Percentiles rank a stretch among this genome's conserved stretches.
phyloP scores from a whole-genome alignment of 2,797 vertebrate genomes.

The Dipus sagitta region DNA sequence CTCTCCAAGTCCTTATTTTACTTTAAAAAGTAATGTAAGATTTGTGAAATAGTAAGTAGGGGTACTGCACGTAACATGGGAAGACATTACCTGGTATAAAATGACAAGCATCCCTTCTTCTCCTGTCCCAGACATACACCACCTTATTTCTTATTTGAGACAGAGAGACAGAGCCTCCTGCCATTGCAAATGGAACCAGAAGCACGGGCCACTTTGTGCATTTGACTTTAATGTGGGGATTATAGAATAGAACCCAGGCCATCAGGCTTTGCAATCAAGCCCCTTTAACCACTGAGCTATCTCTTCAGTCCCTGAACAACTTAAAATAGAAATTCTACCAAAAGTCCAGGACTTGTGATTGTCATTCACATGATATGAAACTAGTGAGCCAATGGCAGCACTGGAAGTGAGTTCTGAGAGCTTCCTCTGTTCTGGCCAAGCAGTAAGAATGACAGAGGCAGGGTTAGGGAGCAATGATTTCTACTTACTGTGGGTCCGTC shows the following conservation, averaged over 20 bases:
- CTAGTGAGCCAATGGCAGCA: neutral
- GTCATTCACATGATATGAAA: neutral
- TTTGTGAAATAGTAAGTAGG: conserved; percentile 27
- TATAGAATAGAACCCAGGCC: too few species aligned
- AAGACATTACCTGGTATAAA: neutral
- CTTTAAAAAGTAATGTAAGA: conserved; percentile 7
- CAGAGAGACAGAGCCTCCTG: too few species aligned
- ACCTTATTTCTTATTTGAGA: neutral
- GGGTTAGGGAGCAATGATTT: neutral
- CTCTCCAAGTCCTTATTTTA: conserved; percentile 52
- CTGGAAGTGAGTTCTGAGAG: neutral
- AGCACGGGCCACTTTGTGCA: too few species aligned
- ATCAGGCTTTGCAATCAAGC: too few species aligned
- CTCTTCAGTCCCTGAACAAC: neutral
- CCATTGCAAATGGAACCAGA: too few species aligned
- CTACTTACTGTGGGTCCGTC: neutral
- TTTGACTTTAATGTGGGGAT: too few species aligned
- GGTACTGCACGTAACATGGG: neutral
- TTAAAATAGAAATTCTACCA: conserved; percentile 4
- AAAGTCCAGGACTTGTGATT: neutral
- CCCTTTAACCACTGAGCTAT: too few species aligned
- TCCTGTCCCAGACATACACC: neutral
- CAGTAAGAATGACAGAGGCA: neutral
- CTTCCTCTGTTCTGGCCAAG: neutral
- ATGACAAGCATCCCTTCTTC: neutral